Evolutionary conservation across 2,797 vertebrate genomes (phyloP).

Genomic region (Phoxinus dragarum): DNA sequence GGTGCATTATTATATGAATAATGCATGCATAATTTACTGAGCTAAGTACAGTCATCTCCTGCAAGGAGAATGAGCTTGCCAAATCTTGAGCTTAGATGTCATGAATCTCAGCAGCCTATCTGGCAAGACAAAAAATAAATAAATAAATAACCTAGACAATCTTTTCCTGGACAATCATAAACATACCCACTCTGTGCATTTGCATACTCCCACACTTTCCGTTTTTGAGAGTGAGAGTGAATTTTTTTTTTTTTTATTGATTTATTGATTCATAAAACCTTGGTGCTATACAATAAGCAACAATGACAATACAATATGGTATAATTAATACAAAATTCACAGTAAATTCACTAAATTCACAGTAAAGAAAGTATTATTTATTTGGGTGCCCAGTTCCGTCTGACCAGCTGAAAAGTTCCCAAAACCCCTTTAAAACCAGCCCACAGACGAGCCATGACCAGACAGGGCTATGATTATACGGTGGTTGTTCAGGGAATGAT

Average conservation of each 20-base stretch:
- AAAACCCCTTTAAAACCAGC: neutral
- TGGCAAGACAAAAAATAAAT: conserved; percentile 19
- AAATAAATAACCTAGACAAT: conserved; percentile 7
- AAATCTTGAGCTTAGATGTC: conserved; percentile 32
- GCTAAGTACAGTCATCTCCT: conserved; percentile 26
- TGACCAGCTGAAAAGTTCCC: neutral
- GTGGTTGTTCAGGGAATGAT: neutral
- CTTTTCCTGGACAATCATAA: conserved; percentile 22
- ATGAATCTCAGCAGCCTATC: conserved; percentile 8
- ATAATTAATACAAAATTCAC: neutral
- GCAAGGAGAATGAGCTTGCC: conserved; percentile 19
- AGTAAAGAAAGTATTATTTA: neutral
- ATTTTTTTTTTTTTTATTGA: neutral
- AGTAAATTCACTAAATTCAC: too few relatives aligned
- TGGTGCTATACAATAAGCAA: neutral
- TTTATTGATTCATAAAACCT: conserved; percentile 8
- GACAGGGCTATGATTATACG: neutral
- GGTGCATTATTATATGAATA: conserved; percentile 46
- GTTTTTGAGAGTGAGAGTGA: conserved; percentile 1
- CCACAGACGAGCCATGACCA: neutral
- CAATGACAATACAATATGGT: neutral
- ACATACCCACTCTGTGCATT: conserved; percentile 31
- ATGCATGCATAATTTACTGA: conserved; percentile 36
- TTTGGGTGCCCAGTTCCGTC: conserved; percentile 22
- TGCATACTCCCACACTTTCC: conserved; percentile 13